Base-by-base conservation (phyloP, 2,888 invertebrate species). In the Eurytoma adleriae region DNA sequence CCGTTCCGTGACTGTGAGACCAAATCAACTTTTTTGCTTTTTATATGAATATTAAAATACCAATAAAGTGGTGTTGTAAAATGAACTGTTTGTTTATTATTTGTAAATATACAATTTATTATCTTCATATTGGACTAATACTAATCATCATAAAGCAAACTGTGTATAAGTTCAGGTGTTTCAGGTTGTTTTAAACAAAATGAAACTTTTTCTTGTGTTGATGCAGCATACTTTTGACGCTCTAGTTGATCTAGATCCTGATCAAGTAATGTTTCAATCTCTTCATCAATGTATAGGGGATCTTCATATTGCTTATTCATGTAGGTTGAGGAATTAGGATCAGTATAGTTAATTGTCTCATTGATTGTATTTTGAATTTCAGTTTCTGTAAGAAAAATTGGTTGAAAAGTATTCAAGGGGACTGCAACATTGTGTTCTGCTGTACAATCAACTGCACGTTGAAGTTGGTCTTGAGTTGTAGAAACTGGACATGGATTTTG, bases 331-430 rank as follows among this genome's bases (percentile, higher is more conserved):
- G 87, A 83, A 18, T 81, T 85, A 0, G 88, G 85, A 71, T 87
- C 85, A 12, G 85, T 85, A 0, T 89, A 89, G 82, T 89, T 89
- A 10, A 90, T 89, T 0, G 90, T 90, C 69, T 90, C 89, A 66
- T 89, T 89, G 18, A 90, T 86, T 0, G 90, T 90, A 71, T 88
- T 88, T 74, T 90, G 89, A 62, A 90, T 87, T 69, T 90, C 90
- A 62, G 86, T 89, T 14, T 90, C 90, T 10, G 87, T 88, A 5
- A 90, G 87, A 69, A 88, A 87, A 64, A 89, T 86, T 0, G 86
- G 81, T 62, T 87, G 86, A 52, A 86, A 90, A 61, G 86, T 85
- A 72, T 86, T 86, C 20, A 88, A 81, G 0, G 84, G 27, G 54
- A 78, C 81, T 0, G 83, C 64, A 18, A 85, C 79, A 59, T 84